Evolutionary conservation across 2,797 vertebrate genomes (phyloP).

Genomic region (Pseudochromis fuscus): DNA sequence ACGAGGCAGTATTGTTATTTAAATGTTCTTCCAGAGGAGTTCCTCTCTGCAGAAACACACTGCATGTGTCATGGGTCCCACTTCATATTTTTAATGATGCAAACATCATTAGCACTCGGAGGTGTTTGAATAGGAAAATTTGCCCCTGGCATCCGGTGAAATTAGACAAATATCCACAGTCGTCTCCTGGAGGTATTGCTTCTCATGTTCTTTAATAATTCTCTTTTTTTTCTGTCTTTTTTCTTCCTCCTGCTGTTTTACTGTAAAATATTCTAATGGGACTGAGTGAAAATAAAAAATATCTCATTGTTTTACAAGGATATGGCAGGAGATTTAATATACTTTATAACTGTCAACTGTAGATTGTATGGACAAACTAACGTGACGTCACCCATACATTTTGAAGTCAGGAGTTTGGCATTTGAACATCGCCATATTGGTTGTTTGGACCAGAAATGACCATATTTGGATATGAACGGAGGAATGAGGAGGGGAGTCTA

Average conservation of each 20-base stretch:
- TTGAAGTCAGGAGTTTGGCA: too few relatives aligned
- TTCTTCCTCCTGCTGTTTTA: constrained; percentile 9
- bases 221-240: constrained; percentile 26
- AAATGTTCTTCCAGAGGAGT: background rate
- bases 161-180: constrained; percentile 69
- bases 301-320: constrained; percentile 28
- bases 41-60: background rate
- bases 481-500: too few relatives aligned
- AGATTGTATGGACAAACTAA: too few relatives aligned
- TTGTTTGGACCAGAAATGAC: too few relatives aligned
- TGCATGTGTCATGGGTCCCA: constrained; percentile 33
- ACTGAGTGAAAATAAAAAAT: constrained; percentile 9
- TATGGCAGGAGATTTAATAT: too few relatives aligned
- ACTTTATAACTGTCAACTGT: too few relatives aligned
- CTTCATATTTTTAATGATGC: constrained; percentile 60
- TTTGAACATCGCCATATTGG: too few relatives aligned
- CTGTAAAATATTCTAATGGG: constrained; percentile 17
- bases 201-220: constrained; percentile 55
- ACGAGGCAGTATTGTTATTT: background rate
- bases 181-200: constrained; percentile 44
- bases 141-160: constrained; percentile 44
- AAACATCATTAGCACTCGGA: constrained; percentile 64
- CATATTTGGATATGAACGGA: too few relatives aligned
- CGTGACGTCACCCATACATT: too few relatives aligned
- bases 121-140: constrained; percentile 65